Base-by-base conservation (phyloP, 2,797 vertebrate species). In the Helarctos malayanus region DNA sequence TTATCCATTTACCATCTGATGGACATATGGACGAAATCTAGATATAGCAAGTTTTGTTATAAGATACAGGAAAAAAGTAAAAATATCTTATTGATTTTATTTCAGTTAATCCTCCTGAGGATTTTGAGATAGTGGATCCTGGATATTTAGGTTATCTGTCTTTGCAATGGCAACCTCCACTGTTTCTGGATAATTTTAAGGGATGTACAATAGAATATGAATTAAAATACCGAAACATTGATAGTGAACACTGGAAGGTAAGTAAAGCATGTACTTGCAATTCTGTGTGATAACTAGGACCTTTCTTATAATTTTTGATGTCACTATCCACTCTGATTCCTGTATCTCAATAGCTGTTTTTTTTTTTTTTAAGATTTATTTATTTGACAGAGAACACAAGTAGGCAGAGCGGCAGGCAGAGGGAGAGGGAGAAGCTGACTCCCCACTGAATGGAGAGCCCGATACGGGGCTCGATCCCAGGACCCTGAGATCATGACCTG, bases 81-180 rank as follows among this genome's bases (percentile, higher is more conserved):
- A 87, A 93, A 27, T 81, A 61, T 92, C 93, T 91, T 95, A 45
- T 95, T 93, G n/a, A 59, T 95, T 95, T 95, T 89, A 29, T 98
- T 95, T 89, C 35, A 99, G 99, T 99, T 92, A 97, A 98, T 89
- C 98, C 98, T 78, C 99, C 99, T 15, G 95, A n/a, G 27, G 93
- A 98, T 88, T 96, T 99, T 63, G 97, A 57, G 80, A 98, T 99
- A 86, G 96, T 97, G 0, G 99, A 99, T 84, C 98, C 98, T 3
- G 99, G 99, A 29, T 98, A 98, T 89, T 93, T 99, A 85, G 99
- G 99, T 8, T 83, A 98, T 35, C 98, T 99, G 0, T 98, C 98
- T 82, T 57, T 99, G 2, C 95, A 98, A 59, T 99, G 99, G 99
- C 80, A 98, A 45, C 98, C 98, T 49, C 98, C 99, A 0, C 4